These are phyloP conservation scores for Scelioninae gen. 2 DNA, from an alignment of 2,888 invertebrate genomes.

Conservation along the genomic window DNA sequence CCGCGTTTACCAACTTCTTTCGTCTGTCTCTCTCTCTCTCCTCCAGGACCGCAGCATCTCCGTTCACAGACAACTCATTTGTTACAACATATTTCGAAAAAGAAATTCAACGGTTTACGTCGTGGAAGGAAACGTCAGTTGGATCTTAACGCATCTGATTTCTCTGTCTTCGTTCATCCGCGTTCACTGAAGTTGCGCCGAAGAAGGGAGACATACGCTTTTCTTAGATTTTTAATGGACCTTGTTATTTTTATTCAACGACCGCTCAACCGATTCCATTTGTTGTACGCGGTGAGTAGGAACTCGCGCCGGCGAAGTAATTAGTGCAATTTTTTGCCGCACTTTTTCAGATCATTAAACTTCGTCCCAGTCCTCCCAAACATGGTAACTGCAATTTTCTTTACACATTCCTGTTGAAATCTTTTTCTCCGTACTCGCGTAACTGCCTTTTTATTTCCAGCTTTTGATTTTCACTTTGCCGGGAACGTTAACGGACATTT, in stretches of 20 bases:
- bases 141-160: not conserved
- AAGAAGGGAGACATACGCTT: not conserved
- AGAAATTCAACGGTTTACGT: constrained; percentile 21
- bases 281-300: not conserved
- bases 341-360: constrained; percentile 40
- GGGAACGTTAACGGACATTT: not conserved
- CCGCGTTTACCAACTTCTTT: constrained; percentile 24
- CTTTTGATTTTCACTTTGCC: constrained; percentile 21
- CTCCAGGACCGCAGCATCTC: constrained; percentile 15
- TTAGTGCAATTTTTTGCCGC: constrained; percentile 38
- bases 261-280: constrained; percentile 14
- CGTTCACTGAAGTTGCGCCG: not conserved
- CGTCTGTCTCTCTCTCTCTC: constrained; percentile 13
- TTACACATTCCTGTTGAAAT: constrained; percentile 29
- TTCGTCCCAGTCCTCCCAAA: not conserved
- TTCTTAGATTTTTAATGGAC: not conserved
- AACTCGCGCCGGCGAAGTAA: constrained; percentile 13
- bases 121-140: not conserved
- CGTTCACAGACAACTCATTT: constrained; percentile 30
- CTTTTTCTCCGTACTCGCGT: constrained; percentile 21
- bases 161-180: constrained; percentile 4
- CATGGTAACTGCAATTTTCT: constrained; percentile 31
- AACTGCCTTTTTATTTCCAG: constrained; percentile 20
- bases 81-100: constrained; percentile 20
- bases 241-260: constrained; percentile 17